Percentiles rank a stretch among this genome's conserved stretches.
These are phyloP conservation scores for Sebastes vulpes DNA, from an alignment of 2,797 vertebrate species.

Conservation along the genomic window DNA sequence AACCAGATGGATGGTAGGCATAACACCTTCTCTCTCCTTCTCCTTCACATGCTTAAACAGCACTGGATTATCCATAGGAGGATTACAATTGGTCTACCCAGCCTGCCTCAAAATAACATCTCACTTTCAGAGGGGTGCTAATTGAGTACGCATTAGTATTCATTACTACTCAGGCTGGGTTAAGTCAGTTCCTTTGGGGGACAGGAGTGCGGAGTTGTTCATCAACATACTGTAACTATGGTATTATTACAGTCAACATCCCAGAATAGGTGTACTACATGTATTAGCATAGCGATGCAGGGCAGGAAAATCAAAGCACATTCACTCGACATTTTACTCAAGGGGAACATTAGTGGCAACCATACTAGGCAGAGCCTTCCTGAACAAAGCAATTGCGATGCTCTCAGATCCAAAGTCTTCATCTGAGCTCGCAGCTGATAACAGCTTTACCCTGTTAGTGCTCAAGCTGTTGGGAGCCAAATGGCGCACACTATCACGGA, in stretches of 20 bases:
- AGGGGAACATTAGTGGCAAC: conserved; percentile 16
- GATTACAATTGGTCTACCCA: conserved; percentile 47
- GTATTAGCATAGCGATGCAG: conserved; percentile 41
- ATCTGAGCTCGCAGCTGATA: conserved; percentile 19
- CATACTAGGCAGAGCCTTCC: neutral
- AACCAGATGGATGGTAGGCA: conserved; percentile 49
- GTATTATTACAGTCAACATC: conserved; percentile 52
- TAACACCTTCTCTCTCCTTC: conserved; percentile 28
- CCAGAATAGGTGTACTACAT: conserved; percentile 37
- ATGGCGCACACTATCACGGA: conserved; percentile 7
- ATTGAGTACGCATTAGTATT: conserved; percentile 78
- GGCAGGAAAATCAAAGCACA: conserved; percentile 41
- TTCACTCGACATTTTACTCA: conserved; percentile 25
- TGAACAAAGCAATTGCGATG: conserved; percentile 30
- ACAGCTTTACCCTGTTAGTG: conserved; percentile 31
- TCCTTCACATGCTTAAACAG: conserved; percentile 40
- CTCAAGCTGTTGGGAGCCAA: conserved; percentile 29
- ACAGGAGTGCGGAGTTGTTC: conserved; percentile 41
- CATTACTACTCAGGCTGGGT: conserved; percentile 63
- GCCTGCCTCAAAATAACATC: conserved; percentile 62
- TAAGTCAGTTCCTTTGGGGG: conserved; percentile 59
- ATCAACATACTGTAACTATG: conserved; percentile 53
- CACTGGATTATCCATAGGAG: conserved; percentile 44
- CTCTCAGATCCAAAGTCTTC: conserved; percentile 38
- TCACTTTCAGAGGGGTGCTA: conserved; percentile 67